A percentile compares a stretch with the other conserved stretches of the same genome.
These are phyloP conservation scores for Branchellion lobata DNA, from an alignment of 2,888 invertebrate genomes.

Conservation along the genomic window DNA sequence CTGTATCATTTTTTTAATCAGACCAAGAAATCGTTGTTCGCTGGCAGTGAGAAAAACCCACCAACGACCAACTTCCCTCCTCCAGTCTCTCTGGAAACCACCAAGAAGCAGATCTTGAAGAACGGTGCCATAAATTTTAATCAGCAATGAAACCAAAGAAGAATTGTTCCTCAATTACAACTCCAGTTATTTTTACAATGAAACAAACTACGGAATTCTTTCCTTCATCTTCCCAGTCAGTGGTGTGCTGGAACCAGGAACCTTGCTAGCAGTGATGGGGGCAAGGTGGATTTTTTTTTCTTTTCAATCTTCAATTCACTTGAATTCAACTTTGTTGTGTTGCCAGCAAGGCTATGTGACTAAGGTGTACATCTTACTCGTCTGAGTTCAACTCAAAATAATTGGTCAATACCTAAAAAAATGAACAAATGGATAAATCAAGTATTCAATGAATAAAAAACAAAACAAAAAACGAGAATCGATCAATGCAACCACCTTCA, in stretches of 20 bases:
- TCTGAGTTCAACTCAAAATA: too few relatives aligned
- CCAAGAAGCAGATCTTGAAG: background rate
- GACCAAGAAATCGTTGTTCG: background rate
- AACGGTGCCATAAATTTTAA: background rate
- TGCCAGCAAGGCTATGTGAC: too few relatives aligned
- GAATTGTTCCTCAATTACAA: background rate
- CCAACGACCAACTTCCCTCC: background rate
- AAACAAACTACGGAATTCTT: too few relatives aligned
- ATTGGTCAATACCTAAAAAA: too few relatives aligned
- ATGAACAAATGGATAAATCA: too few relatives aligned
- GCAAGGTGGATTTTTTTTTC: too few relatives aligned
- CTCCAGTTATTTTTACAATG: background rate
- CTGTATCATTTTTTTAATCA: background rate
- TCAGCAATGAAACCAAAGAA: background rate
- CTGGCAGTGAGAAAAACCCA: background rate
- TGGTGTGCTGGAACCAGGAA: slow-evolving; percentile 57
- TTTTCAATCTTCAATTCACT: too few relatives aligned
- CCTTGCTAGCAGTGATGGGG: slow-evolving; percentile 59
- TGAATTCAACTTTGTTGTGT: too few relatives aligned
- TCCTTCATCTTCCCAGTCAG: slow-evolving; percentile 58
- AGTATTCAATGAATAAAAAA: too few relatives aligned
- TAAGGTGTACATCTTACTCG: too few relatives aligned
- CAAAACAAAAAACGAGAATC: too few relatives aligned
- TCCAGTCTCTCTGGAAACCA: background rate
- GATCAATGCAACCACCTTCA: too few relatives aligned